Evolutionary conservation across 2,888 invertebrate genomes (phyloP).

Genomic region (Chrysopilus asiliformis): DNA sequence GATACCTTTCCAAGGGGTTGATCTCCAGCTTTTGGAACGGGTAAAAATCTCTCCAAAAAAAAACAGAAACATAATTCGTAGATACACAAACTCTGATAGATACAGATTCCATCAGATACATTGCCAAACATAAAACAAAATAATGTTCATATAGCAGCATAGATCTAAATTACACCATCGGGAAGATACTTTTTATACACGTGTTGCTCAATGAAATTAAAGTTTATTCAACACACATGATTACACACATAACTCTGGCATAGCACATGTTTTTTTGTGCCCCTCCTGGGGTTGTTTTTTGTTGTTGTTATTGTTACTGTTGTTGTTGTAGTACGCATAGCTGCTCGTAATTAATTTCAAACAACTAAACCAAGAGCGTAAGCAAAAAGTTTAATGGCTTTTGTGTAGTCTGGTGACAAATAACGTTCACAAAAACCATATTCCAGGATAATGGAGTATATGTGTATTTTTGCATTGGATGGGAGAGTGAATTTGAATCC

Average conservation of each 20-base stretch:
- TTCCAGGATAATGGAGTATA: too few species aligned
- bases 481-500: too few species aligned
- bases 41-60: background rate
- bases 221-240: background rate
- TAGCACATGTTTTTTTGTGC: background rate
- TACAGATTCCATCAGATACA: too few species aligned
- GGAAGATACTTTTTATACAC: background rate
- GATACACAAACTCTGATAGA: background rate
- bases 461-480: too few species aligned
- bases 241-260: background rate
- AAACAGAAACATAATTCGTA: background rate
- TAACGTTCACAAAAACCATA: too few species aligned
- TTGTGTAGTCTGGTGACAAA: background rate
- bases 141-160: background rate
- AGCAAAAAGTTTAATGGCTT: background rate
- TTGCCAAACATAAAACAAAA: too few species aligned
- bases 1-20: background rate
- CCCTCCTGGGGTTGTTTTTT: too few species aligned
- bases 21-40: background rate
- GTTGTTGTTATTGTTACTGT: too few species aligned
- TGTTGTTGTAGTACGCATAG: background rate
- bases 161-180: background rate
- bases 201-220: background rate
- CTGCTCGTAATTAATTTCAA: background rate
- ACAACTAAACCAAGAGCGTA: background rate